A percentile compares a stretch with the other conserved stretches of the same genome.
These are phyloP conservation scores for Petrolisthes cinctipes DNA, from an alignment of 2,888 invertebrate species.

Conservation along the genomic window DNA sequence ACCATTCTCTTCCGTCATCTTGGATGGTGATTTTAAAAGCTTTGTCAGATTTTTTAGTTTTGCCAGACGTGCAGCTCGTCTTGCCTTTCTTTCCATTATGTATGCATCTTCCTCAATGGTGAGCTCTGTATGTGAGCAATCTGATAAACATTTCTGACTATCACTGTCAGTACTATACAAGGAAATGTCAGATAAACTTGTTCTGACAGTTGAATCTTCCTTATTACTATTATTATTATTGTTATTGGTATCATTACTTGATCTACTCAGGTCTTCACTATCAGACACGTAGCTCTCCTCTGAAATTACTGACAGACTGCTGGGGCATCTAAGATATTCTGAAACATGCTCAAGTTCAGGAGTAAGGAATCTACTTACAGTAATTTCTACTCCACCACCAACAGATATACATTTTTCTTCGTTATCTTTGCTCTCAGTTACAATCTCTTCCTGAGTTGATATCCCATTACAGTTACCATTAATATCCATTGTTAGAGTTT, in stretches of 20 bases:
- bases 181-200: not conserved
- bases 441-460: too few species aligned
- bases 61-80: constrained; percentile 44
- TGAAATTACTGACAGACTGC: constrained; percentile 54
- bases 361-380: constrained; percentile 26
- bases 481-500: not conserved
- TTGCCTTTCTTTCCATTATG: constrained; percentile 46
- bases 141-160: not conserved
- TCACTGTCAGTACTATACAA: constrained; percentile 15
- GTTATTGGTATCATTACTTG: constrained; percentile 29
- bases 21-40: constrained; percentile 39
- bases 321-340: constrained; percentile 40
- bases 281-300: constrained; percentile 49
- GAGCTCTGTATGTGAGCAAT: not conserved
- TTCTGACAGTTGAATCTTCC: not conserved
- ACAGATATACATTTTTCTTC: not conserved
- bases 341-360: constrained; percentile 27
- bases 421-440: not conserved
- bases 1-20: constrained; percentile 14
- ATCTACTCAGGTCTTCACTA: constrained; percentile 28
- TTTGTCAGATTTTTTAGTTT: constrained; percentile 45
- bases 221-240: not conserved
- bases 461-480: not conserved
- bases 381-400: constrained; percentile 13
- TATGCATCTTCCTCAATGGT: constrained; percentile 15